Evolutionary conservation across 2,113 vertebrate species (phyloP), one percentile per base, ranked within the genome.

Genomic region (Rhinopithecus roxellana): DNA sequence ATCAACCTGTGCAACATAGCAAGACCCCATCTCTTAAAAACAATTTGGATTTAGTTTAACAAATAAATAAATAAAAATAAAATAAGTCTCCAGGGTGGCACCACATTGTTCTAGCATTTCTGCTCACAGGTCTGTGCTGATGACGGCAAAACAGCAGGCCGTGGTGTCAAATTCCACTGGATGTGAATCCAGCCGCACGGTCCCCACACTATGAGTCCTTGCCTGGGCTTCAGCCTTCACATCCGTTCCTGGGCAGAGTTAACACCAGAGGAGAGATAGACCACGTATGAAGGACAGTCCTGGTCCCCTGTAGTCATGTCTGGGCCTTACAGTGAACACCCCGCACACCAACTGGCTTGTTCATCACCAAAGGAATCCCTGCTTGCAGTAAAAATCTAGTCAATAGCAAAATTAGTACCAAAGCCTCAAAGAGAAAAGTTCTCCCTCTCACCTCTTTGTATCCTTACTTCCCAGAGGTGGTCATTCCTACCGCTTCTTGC

Each of bases 201-300:
- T 11, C 16, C 32, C 14, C 32, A 2, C 18, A 5, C 12, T 2
- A 0, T 0, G 8, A 0, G 61, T n/a, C 7, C 5, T 30, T 4
- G 0, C 52, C 35, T 2, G 55, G n/a, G 11, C 38, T 52, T 30
- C 50, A 8, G 38, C 2, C 12, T 8, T 2, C 1, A 3, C 8
- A 4, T 23, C 72, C 2, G 0, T 16, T 27, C 57, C 67, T 3
- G 14, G 48, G 64, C 38, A n/a, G 50, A 38, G 59, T 69, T 83
- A 52, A 40, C 8, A 0, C 6, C 35, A 10, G 23, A 25, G 90
- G 69, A 67, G 4, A 43, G 22, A 32, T n/a, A 20, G 0, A 0
- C 20, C 32, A 23, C 18, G 30, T 5, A 18, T 69, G 32, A 61
- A 22, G 40, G 11, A 1, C 82, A 43, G 82, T 11, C 61, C 61